Conservation (phyloP, 1,140 invertebrate genomes). For the Euschistus heros region DNA sequence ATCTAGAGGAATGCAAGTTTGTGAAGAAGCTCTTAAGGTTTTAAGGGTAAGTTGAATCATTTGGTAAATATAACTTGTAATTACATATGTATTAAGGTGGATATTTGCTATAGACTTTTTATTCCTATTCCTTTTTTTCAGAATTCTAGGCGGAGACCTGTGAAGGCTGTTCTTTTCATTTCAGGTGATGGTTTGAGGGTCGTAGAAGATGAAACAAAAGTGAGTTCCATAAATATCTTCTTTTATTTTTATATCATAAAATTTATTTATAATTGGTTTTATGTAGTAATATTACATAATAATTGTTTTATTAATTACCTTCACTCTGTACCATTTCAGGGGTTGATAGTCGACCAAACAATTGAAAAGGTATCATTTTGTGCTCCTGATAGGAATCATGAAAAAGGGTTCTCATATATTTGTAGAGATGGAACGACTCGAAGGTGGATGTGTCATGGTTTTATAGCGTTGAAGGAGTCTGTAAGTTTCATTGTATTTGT, state of each 20-base stretch:
- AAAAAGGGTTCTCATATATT: constrained; percentile 93
- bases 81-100: not conserved
- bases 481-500: constrained; percentile 38
- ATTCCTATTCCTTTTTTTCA: constrained; percentile 36
- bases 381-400: constrained; percentile 95
- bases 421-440: constrained; percentile 72
- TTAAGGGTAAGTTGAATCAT: constrained; percentile 54
- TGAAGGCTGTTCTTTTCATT: constrained; percentile 85
- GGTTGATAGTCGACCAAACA: constrained; percentile 97
- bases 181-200: constrained; percentile 95
- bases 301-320: constrained; percentile 12
- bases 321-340: constrained; percentile 41
- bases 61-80: constrained; percentile 4
- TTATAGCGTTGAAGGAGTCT: constrained; percentile 89
- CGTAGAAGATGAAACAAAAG: constrained; percentile 96
- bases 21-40: constrained; percentile 95
- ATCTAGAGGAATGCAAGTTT: constrained; percentile 97
- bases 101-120: not conserved
- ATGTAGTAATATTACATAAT: not conserved
- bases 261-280: too few species aligned
- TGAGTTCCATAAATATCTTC: constrained; percentile 29
- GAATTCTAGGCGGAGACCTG: constrained; percentile 77
- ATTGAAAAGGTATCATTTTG: constrained; percentile 99
- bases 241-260: not conserved
- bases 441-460: constrained; percentile 99